Evolutionary conservation across 2,113 vertebrate genomes (phyloP).

Genomic region (Prochilodus magdalenae): DNA sequence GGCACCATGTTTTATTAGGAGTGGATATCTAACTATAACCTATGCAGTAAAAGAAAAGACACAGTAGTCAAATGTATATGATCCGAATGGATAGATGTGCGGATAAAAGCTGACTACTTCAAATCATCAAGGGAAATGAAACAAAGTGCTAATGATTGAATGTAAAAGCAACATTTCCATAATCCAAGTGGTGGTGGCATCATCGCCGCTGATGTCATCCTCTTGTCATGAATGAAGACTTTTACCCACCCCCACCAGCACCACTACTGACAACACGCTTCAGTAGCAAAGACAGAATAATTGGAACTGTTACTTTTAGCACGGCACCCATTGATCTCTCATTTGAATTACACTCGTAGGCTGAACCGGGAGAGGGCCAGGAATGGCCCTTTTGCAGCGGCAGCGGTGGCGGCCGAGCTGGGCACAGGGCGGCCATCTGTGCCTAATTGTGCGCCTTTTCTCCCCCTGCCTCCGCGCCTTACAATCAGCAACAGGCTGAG

Average conservation of each 20-base stretch:
- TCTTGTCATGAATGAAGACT: background rate
- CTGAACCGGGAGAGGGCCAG: constrained; percentile 33
- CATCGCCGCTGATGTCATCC: background rate
- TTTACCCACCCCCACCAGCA: background rate
- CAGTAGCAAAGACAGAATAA: constrained; percentile 30
- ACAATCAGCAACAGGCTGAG: constrained; percentile 85
- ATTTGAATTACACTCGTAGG: constrained; percentile 53
- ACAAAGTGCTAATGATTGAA: constrained; percentile 33
- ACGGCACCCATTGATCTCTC: constrained; percentile 47
- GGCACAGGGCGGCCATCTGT: constrained; percentile 80
- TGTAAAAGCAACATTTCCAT: constrained; percentile 40
- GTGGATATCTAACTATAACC: too few relatives aligned
- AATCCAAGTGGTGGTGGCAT: constrained; percentile 39
- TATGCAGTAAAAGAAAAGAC: too few relatives aligned
- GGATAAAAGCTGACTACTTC: too few relatives aligned
- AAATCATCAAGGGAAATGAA: background rate
- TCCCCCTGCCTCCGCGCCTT: constrained; percentile 71
- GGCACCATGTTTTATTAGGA: too few relatives aligned
- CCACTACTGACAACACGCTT: constrained; percentile 3
- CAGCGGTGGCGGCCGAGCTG: constrained; percentile 31
- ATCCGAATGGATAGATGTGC: too few relatives aligned
- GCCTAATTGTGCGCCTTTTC: constrained; percentile 79
- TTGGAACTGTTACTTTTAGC: constrained; percentile 47
- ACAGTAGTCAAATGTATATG: too few relatives aligned
- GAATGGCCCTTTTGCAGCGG: constrained; percentile 43